Evolutionary conservation across 2,113 vertebrate genomes (phyloP).

Genomic region (Chamaea fasciata): DNA sequence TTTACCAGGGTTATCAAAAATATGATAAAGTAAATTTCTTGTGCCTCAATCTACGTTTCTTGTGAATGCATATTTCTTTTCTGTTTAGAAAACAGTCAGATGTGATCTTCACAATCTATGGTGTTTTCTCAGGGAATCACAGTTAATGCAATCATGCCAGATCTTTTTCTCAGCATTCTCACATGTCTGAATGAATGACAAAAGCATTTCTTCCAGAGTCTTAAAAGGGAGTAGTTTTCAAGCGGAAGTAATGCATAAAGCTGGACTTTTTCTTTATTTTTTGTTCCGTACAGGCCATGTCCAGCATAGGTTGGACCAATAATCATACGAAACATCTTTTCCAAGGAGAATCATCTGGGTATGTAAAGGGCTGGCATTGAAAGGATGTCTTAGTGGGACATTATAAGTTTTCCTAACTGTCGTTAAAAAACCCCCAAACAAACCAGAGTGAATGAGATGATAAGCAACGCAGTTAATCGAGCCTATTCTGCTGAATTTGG

Average conservation of each 20-base stretch:
- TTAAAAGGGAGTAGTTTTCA: neutral
- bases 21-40: neutral
- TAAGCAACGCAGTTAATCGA: neutral
- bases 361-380: neutral
- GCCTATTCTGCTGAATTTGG: neutral
- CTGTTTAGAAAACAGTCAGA: slow-evolving; percentile 8
- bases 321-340: neutral
- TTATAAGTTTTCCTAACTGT: neutral
- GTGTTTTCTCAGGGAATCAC: slow-evolving; percentile 42
- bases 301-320: neutral
- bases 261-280: neutral
- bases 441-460: neutral
- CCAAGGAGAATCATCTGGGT: neutral
- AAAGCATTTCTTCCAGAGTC: neutral
- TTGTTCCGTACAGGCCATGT: neutral
- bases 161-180: neutral
- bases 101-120: neutral
- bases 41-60: neutral
- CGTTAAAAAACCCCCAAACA: neutral
- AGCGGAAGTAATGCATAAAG: neutral
- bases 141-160: slow-evolving; percentile 18
- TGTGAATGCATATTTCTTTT: neutral
- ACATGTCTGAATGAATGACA: neutral
- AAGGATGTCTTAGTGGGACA: neutral
- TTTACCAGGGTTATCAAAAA: neutral